A percentile compares a stretch with the other conserved stretches of the same genome.
phyloP scores from a whole-genome alignment of 2,113 vertebrate species.

The Stegostoma tigrinum region DNA sequence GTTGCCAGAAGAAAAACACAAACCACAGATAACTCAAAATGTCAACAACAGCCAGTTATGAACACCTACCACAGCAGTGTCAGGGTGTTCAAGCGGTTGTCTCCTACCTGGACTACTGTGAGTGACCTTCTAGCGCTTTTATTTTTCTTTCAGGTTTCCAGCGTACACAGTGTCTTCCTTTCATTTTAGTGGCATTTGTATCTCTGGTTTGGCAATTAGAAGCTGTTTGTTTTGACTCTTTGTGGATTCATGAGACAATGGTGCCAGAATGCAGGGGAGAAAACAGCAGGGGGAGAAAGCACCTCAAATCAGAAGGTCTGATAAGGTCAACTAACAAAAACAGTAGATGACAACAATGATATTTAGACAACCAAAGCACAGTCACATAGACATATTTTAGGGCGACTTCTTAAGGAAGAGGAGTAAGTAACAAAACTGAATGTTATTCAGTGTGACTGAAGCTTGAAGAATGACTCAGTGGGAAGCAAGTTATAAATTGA shows the following conservation, averaged over 20 bases:
- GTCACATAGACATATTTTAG: too few species aligned
- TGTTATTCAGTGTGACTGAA: neutral
- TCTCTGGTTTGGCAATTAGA: neutral
- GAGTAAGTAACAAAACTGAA: neutral
- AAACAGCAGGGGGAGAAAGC: neutral
- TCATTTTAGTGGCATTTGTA: neutral
- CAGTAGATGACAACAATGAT: neutral
- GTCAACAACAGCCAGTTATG: neutral
- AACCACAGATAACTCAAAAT: neutral
- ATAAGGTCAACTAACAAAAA: neutral
- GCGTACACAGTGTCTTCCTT: neutral
- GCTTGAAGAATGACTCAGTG: neutral
- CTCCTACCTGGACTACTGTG: neutral
- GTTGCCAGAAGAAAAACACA: neutral
- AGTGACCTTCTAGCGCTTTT: neutral
- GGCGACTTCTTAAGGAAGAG: neutral
- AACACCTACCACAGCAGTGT: neutral
- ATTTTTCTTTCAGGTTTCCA: too few species aligned
- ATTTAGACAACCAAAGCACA: neutral
- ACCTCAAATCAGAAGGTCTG: neutral
- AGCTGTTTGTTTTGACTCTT: neutral
- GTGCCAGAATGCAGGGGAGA: conserved; percentile 41
- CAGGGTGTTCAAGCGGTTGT: neutral
- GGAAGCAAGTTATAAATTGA: neutral
- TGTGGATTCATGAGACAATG: neutral